These are phyloP conservation scores for Xiphophorus maculatus DNA, from an alignment of 2,113 vertebrate genomes.

Conservation along the genomic window DNA sequence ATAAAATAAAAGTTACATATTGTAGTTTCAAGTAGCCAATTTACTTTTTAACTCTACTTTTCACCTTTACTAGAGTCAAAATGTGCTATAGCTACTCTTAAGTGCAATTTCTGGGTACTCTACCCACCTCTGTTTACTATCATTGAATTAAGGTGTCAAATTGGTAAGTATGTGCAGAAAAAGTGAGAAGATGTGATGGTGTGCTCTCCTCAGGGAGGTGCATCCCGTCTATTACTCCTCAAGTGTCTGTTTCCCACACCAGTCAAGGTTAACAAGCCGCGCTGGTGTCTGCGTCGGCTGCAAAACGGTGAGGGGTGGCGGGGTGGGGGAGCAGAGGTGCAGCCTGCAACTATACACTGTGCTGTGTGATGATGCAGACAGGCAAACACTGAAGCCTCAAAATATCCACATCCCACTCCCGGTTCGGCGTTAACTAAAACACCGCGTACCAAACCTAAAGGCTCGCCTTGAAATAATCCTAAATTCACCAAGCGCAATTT, in stretches of 20 bases:
- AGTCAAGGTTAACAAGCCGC: conserved; percentile 81
- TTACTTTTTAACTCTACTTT: no score
- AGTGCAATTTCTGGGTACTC: no score
- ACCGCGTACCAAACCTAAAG: no score
- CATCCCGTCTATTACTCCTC: conserved; percentile 58
- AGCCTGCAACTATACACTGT: conserved; percentile 66
- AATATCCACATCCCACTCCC: conserved; percentile 44
- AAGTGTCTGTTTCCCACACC: conserved; percentile 76
- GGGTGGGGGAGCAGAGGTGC: conserved; percentile 52
- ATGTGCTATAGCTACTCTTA: no score
- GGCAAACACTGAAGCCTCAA: conserved; percentile 39
- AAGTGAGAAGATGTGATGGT: conserved; percentile 18
- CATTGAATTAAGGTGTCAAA: background rate
- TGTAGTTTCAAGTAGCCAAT: no score
- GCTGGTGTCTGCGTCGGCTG: conserved; percentile 72
- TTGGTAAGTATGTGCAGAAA: background rate
- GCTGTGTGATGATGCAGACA: conserved; percentile 67
- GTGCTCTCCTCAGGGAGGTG: conserved; percentile 14
- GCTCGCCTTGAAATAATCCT: background rate
- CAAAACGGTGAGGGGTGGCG: conserved; percentile 46
- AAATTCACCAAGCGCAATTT: conserved; percentile 22
- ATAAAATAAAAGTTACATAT: no score
- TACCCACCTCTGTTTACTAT: background rate
- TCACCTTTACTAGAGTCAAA: no score
- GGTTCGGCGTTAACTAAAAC: conserved; percentile 5